Conservation (phyloP, 2,113 vertebrate species). For the Dinomys branickii region DNA sequence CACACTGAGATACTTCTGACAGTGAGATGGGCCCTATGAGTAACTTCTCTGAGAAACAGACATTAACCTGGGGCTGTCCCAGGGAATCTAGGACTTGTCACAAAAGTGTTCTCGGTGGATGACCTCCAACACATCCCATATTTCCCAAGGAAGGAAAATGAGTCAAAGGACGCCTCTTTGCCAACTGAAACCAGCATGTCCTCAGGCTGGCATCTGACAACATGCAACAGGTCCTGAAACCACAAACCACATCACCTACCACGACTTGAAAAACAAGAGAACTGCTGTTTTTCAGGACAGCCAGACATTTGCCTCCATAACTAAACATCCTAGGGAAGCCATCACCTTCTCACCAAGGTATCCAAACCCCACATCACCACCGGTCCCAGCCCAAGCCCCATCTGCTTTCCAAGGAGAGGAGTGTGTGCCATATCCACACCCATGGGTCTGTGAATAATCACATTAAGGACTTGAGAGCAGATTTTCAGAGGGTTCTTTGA, state of each 20-base stretch:
- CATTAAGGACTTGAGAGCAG: background rate
- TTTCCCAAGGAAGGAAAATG: conserved; percentile 31
- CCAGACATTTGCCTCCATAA: conserved; percentile 39
- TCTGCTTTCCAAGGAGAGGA: background rate
- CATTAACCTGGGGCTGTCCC: background rate
- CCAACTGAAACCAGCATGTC: conserved; percentile 61
- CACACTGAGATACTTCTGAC: background rate
- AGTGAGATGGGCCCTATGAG: background rate
- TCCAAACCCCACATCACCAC: background rate
- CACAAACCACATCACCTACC: conserved; percentile 66
- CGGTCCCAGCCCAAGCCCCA: background rate
- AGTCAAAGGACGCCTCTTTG: conserved; percentile 31
- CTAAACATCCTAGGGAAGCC: background rate
- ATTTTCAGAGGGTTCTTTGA: background rate
- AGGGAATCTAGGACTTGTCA: background rate
- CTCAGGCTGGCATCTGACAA: conserved; percentile 51
- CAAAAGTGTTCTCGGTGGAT: background rate
- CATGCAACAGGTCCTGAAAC: conserved; percentile 48
- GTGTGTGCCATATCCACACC: background rate
- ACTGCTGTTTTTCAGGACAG: conserved; percentile 46
- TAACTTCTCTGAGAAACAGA: conserved; percentile 13
- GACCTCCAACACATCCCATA: background rate
- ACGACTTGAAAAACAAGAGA: conserved; percentile 53
- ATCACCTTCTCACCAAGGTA: background rate
- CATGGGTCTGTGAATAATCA: background rate